phyloP scores from a whole-genome alignment of 2,797 vertebrate genomes.

The Sciurus carolinensis region DNA sequence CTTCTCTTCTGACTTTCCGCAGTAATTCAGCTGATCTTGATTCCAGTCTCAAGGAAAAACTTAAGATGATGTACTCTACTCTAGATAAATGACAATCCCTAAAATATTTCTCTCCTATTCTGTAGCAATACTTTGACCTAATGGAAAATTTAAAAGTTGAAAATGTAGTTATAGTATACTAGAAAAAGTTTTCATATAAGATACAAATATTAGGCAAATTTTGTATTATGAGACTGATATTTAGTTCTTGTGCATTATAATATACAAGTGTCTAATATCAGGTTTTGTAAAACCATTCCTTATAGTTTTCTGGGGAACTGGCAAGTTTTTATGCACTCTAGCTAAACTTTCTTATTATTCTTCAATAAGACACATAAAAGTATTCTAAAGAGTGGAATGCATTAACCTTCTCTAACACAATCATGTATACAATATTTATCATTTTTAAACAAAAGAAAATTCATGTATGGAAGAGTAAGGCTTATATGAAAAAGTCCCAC shows the following conservation, averaged over 20 bases:
- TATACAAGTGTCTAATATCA: not conserved
- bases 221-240: not conserved
- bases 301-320: not conserved
- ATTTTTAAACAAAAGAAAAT: constrained; percentile 39
- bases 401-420: not conserved
- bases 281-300: not conserved
- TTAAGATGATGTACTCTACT: not conserved
- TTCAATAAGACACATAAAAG: not conserved
- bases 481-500: not conserved
- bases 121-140: not conserved
- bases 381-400: not conserved
- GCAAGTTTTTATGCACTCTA: not conserved
- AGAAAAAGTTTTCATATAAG: not conserved
- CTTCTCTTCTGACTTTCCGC: not conserved
- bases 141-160: not conserved
- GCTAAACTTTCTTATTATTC: not conserved
- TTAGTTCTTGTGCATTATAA: not conserved
- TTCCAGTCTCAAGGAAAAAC: constrained; percentile 24
- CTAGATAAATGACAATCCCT: not conserved
- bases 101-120: not conserved
- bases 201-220: not conserved
- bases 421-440: not conserved
- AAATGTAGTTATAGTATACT: not conserved
- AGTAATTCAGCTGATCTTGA: not conserved
- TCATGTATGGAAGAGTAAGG: not conserved